Conservation (phyloP, 2,113 vertebrate species). For the Callospermophilus lateralis region DNA sequence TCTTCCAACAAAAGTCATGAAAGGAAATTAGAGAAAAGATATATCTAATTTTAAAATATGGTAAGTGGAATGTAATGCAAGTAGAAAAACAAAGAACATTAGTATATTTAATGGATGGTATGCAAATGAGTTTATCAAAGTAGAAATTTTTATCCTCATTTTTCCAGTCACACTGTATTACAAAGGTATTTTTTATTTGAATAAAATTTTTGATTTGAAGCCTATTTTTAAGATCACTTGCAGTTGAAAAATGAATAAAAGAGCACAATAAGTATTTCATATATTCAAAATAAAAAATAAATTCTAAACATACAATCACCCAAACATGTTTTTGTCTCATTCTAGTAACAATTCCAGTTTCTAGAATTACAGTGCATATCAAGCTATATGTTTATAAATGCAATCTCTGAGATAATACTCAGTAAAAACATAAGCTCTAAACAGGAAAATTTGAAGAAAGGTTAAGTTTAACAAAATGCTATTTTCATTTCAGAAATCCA, state of each 20-base stretch:
- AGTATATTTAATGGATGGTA: not conserved
- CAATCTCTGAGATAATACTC: conserved; percentile 60
- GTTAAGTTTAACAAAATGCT: not conserved
- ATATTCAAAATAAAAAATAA: conserved; percentile 74
- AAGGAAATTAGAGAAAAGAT: conserved; percentile 16
- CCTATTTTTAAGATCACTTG: not conserved
- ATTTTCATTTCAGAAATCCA: conserved; percentile 68
- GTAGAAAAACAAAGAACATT: not conserved
- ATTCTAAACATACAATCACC: conserved; percentile 76
- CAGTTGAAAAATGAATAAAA: conserved; percentile 30
- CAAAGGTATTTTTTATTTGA: not conserved
- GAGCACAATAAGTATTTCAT: conserved; percentile 44
- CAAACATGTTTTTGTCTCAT: conserved; percentile 79
- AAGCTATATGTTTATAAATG: conserved; percentile 77
- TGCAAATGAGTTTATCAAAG: conserved; percentile 24
- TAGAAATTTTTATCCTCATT: not conserved
- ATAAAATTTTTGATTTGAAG: not conserved
- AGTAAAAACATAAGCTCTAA: conserved; percentile 66
- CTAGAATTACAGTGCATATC: conserved; percentile 76
- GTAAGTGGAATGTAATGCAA: not conserved
- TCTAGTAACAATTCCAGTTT: conserved; percentile 78
- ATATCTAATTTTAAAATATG: not conserved
- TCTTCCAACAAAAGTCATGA: not conserved
- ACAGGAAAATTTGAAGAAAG: conserved; percentile 28
- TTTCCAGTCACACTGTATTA: not conserved